These are phyloP conservation scores for Spermophilus dauricus DNA, from an alignment of 2,113 vertebrate genomes.

Conservation along the genomic window DNA sequence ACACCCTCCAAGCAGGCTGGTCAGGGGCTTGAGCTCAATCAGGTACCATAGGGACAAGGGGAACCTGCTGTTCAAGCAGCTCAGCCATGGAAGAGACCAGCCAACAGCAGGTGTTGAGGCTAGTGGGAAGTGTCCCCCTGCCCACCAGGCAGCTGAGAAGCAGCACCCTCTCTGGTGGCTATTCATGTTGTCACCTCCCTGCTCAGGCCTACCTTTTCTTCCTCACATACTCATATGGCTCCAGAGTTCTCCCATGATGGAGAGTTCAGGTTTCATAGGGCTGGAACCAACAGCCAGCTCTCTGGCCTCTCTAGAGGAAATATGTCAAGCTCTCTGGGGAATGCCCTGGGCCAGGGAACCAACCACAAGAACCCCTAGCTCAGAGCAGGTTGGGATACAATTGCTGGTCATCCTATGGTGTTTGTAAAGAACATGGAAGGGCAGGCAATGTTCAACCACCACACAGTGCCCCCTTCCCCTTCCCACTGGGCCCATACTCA, in stretches of 20 bases:
- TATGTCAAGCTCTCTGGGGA: background rate
- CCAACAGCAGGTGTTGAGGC: background rate
- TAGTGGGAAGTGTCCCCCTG: background rate
- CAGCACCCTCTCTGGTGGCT: background rate
- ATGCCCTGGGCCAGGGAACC: background rate
- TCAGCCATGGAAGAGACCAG: background rate
- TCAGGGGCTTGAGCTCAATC: background rate
- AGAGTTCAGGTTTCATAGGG: background rate
- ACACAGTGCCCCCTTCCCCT: background rate
- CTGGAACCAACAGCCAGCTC: background rate
- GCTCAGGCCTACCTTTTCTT: background rate
- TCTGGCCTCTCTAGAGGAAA: background rate
- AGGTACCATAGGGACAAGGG: background rate
- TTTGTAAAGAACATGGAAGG: background rate
- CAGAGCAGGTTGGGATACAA: background rate
- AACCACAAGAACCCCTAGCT: background rate
- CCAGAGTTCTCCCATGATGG: background rate
- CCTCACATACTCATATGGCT: background rate
- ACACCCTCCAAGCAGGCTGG: background rate
- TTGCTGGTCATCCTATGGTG: background rate
- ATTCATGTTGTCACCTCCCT: background rate
- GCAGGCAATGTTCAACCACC: background rate
- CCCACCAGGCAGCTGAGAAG: background rate
- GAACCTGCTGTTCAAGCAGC: background rate
- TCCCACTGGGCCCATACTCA: constrained; percentile 89